phyloP scores from a whole-genome alignment of 92 coral and sea anemone species.

The Isaurus tuberculatus region DNA sequence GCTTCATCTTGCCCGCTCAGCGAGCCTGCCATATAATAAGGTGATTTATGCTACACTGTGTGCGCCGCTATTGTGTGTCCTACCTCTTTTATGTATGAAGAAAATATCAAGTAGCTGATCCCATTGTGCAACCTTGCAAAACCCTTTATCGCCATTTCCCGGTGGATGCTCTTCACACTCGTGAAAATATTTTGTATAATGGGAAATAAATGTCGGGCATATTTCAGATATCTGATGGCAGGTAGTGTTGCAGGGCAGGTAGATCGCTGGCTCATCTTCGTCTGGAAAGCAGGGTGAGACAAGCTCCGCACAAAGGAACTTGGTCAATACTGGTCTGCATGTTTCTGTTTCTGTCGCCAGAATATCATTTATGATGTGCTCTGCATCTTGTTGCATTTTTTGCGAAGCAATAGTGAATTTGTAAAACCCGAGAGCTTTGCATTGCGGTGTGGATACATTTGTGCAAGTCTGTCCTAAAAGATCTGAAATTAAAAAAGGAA shows the following conservation, averaged over 20 bases:
- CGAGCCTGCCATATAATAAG: too few species aligned
- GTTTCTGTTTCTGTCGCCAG: conserved; percentile 16
- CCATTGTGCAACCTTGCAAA: conserved; percentile 19
- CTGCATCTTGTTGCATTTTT: conserved; percentile 25
- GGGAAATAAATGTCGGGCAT: conserved; percentile 14
- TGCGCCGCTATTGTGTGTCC: too few species aligned
- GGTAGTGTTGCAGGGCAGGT: conserved; percentile 40
- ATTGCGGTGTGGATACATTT: conserved; percentile 3
- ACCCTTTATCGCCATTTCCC: conserved; percentile 22
- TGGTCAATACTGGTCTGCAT: conserved; percentile 13
- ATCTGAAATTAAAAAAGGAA: neutral
- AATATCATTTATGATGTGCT: neutral
- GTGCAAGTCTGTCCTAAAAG: conserved; percentile 21
- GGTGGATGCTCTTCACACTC: conserved; percentile 9
- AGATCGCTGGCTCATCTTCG: conserved; percentile 18
- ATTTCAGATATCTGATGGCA: conserved; percentile 14
- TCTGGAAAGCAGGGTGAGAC: conserved; percentile 36
- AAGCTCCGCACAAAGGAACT: conserved; percentile 26
- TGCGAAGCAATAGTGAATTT: conserved; percentile 23
- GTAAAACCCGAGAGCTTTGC: conserved; percentile 16
- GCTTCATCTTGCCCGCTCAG: too few species aligned
- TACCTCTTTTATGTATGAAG: conserved; percentile 13
- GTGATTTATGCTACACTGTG: too few species aligned
- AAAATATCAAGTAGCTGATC: conserved; percentile 19
- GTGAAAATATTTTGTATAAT: conserved; percentile 25